Conservation (phyloP, 2,888 invertebrate genomes). For the Synergus japonicus region DNA sequence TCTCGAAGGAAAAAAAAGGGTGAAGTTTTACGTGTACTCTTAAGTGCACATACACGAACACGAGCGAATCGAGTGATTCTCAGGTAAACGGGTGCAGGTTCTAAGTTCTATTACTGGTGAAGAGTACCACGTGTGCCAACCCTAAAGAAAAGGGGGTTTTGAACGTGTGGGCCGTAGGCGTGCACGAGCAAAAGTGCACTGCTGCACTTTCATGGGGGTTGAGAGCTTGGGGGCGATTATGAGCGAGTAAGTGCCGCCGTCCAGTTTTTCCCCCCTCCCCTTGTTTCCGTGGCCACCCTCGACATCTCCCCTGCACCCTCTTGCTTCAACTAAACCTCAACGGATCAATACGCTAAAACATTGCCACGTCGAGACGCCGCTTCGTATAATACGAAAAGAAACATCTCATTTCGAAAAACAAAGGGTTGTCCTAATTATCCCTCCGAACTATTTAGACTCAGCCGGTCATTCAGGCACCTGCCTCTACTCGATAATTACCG, state of each 20-base stretch:
- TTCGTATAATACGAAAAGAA: constrained; percentile 63
- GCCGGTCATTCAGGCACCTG: not conserved
- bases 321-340: constrained; percentile 69
- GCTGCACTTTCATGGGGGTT: constrained; percentile 57
- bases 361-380: constrained; percentile 73
- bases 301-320: constrained; percentile 62
- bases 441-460: constrained; percentile 26
- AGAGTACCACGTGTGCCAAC: constrained; percentile 44
- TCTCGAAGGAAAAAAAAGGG: not conserved
- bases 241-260: constrained; percentile 75
- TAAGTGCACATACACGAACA: constrained; percentile 43
- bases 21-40: constrained; percentile 15
- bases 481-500: constrained; percentile 17
- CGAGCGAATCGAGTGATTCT: constrained; percentile 25
- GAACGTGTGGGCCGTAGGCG: constrained; percentile 40
- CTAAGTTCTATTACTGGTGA: not conserved
- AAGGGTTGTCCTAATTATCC: constrained; percentile 46
- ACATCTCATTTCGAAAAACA: constrained; percentile 43
- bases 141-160: constrained; percentile 19
- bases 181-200: constrained; percentile 57
- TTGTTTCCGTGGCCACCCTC: constrained; percentile 59
- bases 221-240: constrained; percentile 70
- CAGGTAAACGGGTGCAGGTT: constrained; percentile 8
- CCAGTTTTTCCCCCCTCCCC: constrained; percentile 69
- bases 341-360: constrained; percentile 77